These are phyloP conservation scores for Ctena decussata DNA, from an alignment of 2,888 invertebrate species.

Conservation along the genomic window DNA sequence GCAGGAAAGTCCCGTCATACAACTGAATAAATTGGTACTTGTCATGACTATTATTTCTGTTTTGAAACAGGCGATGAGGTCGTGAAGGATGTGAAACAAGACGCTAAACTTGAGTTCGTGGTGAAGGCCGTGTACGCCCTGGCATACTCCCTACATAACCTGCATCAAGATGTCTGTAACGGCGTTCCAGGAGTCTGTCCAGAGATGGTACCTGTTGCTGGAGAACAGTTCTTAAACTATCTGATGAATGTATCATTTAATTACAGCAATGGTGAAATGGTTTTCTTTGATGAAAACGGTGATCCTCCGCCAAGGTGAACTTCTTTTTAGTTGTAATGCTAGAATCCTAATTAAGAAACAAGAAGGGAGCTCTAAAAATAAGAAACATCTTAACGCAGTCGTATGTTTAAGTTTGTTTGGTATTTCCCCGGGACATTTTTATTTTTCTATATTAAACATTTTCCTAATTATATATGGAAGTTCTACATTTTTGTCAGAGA, in stretches of 20 bases:
- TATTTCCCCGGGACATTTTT: too few species aligned
- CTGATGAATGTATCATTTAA: slow-evolving; percentile 91
- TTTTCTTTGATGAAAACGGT: slow-evolving; percentile 92
- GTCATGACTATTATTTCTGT: too few species aligned
- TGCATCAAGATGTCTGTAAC: slow-evolving; percentile 90
- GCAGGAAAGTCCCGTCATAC: too few species aligned
- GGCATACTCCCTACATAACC: slow-evolving; percentile 91
- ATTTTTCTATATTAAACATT: too few species aligned
- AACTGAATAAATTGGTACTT: too few species aligned
- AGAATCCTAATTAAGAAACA: too few species aligned
- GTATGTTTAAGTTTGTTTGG: too few species aligned
- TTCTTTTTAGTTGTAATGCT: too few species aligned
- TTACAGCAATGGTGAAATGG: slow-evolving; percentile 89
- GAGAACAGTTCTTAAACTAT: slow-evolving; percentile 90
- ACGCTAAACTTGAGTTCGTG: slow-evolving; percentile 93
- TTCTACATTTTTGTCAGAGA: too few species aligned
- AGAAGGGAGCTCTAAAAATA: too few species aligned
- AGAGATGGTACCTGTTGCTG: slow-evolving; percentile 91
- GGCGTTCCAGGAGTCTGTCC: slow-evolving; percentile 89
- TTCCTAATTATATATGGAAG: too few species aligned
- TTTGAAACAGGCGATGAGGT: slow-evolving; percentile 89
- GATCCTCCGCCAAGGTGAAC: slow-evolving; percentile 92
- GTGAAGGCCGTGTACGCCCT: slow-evolving; percentile 93
- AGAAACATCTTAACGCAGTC: too few species aligned
- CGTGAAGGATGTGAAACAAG: slow-evolving; percentile 88